These are phyloP conservation scores for Amphimedon queenslandica DNA, from an alignment of 37 sponge, comb jelly and placozoan genomes.

Conservation along the genomic window DNA sequence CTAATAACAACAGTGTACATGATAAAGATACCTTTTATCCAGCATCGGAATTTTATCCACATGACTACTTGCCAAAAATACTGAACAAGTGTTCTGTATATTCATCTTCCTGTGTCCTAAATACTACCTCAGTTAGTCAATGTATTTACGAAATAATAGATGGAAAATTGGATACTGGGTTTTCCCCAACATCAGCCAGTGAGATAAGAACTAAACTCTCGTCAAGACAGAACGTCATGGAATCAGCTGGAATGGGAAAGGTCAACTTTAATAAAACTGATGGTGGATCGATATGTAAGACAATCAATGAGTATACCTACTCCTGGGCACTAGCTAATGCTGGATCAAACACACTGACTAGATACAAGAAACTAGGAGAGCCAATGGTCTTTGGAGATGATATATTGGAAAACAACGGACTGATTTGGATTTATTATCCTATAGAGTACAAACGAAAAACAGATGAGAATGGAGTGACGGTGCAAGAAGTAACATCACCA, in stretches of 20 bases:
- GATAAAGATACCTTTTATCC: slow-evolving; percentile 68
- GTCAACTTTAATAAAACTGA: slow-evolving; percentile 70
- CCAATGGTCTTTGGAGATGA: slow-evolving; percentile 71
- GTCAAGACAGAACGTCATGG: slow-evolving; percentile 58
- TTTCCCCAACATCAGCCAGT: slow-evolving; percentile 54
- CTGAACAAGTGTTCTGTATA: slow-evolving; percentile 56
- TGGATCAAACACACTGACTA: slow-evolving; percentile 14
- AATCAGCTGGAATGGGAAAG: slow-evolving; percentile 53
- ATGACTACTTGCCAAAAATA: slow-evolving; percentile 61
- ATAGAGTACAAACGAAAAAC: slow-evolving; percentile 31
- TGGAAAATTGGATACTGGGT: slow-evolving; percentile 55
- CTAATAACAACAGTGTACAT: slow-evolving; percentile 9
- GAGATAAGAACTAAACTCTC: slow-evolving; percentile 67
- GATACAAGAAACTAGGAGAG: slow-evolving; percentile 41
- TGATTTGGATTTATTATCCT: slow-evolving; percentile 50
- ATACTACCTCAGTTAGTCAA: slow-evolving; percentile 39
- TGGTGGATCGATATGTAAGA: slow-evolving; percentile 44
- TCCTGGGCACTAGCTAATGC: slow-evolving; percentile 39
- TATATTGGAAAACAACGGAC: slow-evolving; percentile 56
- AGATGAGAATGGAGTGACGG: slow-evolving; percentile 29
- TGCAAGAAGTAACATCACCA: slow-evolving; percentile 35
- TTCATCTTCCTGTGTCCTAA: slow-evolving; percentile 16
- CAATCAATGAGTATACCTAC: slow-evolving; percentile 55
- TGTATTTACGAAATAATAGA: slow-evolving; percentile 58
- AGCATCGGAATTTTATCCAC: slow-evolving; percentile 58